Percentiles rank a stretch among this genome's conserved stretches.
phyloP scores from a whole-genome alignment of 2,888 invertebrate species.

The Ecdyonurus torrentis region DNA sequence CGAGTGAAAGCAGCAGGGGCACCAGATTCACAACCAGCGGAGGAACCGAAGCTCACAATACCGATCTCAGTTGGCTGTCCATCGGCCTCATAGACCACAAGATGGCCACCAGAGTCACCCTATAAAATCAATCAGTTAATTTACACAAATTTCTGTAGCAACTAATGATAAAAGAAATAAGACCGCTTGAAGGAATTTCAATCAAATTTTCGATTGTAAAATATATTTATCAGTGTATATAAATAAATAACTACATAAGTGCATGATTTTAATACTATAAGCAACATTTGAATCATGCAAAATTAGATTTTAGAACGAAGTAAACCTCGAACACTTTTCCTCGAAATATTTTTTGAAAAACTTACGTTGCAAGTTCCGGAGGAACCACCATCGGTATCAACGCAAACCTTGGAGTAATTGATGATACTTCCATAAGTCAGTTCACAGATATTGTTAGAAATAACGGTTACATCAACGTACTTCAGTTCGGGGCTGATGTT shows the following conservation, averaged over 20 bases:
- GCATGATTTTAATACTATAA: too few species aligned
- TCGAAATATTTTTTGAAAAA: too few species aligned
- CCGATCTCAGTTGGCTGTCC: constrained; percentile 19
- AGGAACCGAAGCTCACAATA: constrained; percentile 23
- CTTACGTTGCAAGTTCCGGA: constrained; percentile 22
- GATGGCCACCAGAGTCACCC: constrained; percentile 19
- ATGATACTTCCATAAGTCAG: constrained; percentile 17
- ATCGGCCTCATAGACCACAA: constrained; percentile 20
- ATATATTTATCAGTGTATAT: too few species aligned
- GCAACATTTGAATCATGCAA: too few species aligned
- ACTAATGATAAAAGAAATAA: too few species aligned
- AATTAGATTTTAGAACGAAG: too few species aligned
- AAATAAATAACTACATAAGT: too few species aligned
- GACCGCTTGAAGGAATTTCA: too few species aligned
- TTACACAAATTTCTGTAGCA: too few species aligned
- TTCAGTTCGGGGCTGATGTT: constrained; percentile 14
- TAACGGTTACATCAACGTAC: constrained; percentile 19
- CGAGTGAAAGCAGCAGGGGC: constrained; percentile 25
- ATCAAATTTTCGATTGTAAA: too few species aligned
- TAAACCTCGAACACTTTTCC: too few species aligned
- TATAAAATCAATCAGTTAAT: constrained; percentile 8
- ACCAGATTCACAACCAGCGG: constrained; percentile 23
- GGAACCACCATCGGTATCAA: constrained; percentile 20
- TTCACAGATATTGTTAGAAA: constrained; percentile 21
- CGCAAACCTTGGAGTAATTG: constrained; percentile 21